Conservation (phyloP, 2,797 vertebrate genomes). For the Pseudochaenichthys georgianus region DNA sequence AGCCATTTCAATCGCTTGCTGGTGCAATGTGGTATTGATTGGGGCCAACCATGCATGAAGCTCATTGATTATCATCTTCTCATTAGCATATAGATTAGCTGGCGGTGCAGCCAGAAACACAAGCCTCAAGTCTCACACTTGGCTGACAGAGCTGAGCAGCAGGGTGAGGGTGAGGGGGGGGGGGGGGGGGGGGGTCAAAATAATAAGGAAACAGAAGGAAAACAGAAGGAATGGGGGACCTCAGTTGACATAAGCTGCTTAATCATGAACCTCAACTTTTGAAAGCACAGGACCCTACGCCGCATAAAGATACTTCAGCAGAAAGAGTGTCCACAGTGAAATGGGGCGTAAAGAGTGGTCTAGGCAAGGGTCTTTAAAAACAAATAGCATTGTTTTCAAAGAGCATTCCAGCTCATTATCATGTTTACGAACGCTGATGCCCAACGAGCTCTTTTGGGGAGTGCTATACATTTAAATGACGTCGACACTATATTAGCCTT, state of each 20-base stretch:
- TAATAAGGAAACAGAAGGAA: conserved; percentile 25
- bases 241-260: conserved; percentile 62
- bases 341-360: background rate
- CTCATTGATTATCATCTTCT: conserved; percentile 87
- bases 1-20: conserved; percentile 72
- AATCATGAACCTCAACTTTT: conserved; percentile 61
- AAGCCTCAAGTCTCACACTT: conserved; percentile 52
- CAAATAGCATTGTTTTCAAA: conserved; percentile 40
- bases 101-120: conserved; percentile 60
- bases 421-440: conserved; percentile 22
- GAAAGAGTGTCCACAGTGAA: conserved; percentile 9
- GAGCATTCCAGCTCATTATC: conserved; percentile 22
- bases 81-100: conserved; percentile 91
- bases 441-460: conserved; percentile 34
- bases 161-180: conserved; percentile 5
- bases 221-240: conserved; percentile 25
- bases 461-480: conserved; percentile 22
- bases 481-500: background rate
- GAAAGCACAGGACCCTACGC: conserved; percentile 21
- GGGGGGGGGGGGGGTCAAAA: conserved; percentile 48
- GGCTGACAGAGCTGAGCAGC: conserved; percentile 39
- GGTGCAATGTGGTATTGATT: conserved; percentile 83
- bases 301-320: conserved; percentile 16
- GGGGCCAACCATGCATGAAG: conserved; percentile 76
- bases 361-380: conserved; percentile 14